These are phyloP conservation scores for Amblyteles armatorius DNA, from an alignment of 2,888 invertebrate species.

Conservation along the genomic window DNA sequence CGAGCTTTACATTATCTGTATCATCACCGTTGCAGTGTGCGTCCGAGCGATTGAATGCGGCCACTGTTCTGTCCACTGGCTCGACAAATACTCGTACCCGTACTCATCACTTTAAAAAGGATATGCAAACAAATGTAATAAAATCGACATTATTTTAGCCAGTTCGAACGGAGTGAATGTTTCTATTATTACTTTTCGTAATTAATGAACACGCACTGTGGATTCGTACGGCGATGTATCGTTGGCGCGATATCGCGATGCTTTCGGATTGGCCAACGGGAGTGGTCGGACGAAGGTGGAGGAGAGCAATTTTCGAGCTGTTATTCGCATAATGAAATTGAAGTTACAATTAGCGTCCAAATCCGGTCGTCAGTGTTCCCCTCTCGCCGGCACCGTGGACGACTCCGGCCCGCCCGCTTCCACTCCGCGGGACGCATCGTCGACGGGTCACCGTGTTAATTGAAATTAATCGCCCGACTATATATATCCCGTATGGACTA, in stretches of 20 bases:
- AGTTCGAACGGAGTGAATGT: background rate
- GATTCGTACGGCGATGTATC: background rate
- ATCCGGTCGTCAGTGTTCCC: constrained; percentile 27
- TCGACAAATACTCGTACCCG: background rate
- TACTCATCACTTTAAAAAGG: background rate
- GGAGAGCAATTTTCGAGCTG: constrained; percentile 50
- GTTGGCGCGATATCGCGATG: background rate
- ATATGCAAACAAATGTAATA: background rate
- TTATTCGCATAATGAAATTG: constrained; percentile 61
- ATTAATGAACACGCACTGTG: background rate
- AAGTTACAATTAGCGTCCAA: constrained; percentile 66
- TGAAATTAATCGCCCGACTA: constrained; percentile 74
- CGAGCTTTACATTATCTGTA: background rate
- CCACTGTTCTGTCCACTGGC: background rate
- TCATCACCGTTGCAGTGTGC: background rate
- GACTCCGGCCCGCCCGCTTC: constrained; percentile 22
- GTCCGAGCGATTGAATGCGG: background rate
- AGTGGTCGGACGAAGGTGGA: background rate
- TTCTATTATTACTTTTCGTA: background rate
- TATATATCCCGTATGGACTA: constrained; percentile 70
- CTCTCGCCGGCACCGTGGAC: constrained; percentile 43
- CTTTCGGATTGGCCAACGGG: background rate
- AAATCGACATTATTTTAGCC: background rate
- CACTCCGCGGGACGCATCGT: constrained; percentile 60
- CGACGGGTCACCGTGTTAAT: constrained; percentile 70